These are phyloP conservation scores for Cyrtonyx montezumae DNA, from an alignment of 2,113 vertebrate genomes.

Conservation along the genomic window DNA sequence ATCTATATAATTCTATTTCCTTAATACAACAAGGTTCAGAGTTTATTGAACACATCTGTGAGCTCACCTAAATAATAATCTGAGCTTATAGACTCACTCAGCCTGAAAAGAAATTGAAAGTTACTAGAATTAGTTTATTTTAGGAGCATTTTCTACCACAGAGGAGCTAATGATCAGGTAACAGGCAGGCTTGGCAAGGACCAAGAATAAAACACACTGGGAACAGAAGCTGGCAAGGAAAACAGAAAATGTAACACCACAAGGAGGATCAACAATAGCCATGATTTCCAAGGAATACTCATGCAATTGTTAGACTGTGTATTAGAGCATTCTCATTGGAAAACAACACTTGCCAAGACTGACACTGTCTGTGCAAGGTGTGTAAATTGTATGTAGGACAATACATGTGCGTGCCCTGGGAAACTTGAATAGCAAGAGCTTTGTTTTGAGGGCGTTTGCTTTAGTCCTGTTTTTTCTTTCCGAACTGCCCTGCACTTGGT, in stretches of 20 bases:
- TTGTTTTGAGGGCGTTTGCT: not conserved
- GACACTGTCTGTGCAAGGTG: not conserved
- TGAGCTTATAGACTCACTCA: not conserved
- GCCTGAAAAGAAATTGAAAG: not conserved
- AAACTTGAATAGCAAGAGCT: not conserved
- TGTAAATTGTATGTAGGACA: not conserved
- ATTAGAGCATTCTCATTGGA: not conserved
- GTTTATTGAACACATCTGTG: not conserved
- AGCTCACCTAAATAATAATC: not conserved
- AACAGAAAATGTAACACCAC: not conserved
- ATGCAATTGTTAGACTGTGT: not conserved
- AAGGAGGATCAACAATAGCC: not conserved
- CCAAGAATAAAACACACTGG: not conserved
- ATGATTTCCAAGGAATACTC: not conserved
- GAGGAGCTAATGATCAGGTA: slow-evolving; percentile 29
- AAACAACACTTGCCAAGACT: fast-evolving
- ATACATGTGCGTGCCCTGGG: fast-evolving
- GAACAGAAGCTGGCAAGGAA: not conserved
- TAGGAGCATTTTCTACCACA: not conserved
- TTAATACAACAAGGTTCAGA: not conserved
- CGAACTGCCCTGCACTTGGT: not conserved
- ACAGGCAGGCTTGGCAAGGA: not conserved
- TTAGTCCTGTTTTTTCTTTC: not conserved
- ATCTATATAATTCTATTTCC: not conserved
- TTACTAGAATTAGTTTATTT: not conserved